phyloP scores from a whole-genome alignment of 2,888 invertebrate species.

The Troides helena region DNA sequence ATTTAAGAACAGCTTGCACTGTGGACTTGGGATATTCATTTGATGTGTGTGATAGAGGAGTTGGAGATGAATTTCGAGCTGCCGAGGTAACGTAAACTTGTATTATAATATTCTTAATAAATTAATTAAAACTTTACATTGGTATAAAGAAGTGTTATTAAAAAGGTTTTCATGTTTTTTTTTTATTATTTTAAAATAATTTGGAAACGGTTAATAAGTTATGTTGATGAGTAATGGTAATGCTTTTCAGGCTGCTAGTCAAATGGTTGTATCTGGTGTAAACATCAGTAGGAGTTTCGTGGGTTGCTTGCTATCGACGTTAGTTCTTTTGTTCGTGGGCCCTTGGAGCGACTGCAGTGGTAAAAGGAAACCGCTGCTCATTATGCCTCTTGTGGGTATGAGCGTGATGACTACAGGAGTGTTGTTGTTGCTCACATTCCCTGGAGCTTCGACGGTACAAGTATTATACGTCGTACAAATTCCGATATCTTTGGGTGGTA shows the following conservation, averaged over 20 bases:
- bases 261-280: conserved; percentile 83
- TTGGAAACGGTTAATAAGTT: neutral
- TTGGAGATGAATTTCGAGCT: conserved; percentile 59
- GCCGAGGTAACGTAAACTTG: conserved; percentile 54
- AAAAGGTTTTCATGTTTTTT: neutral
- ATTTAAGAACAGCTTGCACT: conserved; percentile 86
- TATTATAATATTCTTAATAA: neutral
- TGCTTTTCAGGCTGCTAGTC: conserved; percentile 63
- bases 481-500: conserved; percentile 85
- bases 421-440: conserved; percentile 65
- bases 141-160: neutral
- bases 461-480: conserved; percentile 74
- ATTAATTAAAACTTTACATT: neutral
- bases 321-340: conserved; percentile 79
- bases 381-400: conserved; percentile 79
- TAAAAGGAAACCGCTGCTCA: conserved; percentile 78
- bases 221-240: neutral
- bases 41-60: conserved; percentile 82
- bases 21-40: conserved; percentile 83
- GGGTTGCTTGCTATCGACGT: conserved; percentile 80
- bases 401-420: conserved; percentile 70
- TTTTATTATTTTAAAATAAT: neutral
- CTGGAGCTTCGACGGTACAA: conserved; percentile 65
- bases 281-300: conserved; percentile 81
- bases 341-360: conserved; percentile 83